Conservation (phyloP, 2,113 vertebrate genomes). For the Grantiella picta region DNA sequence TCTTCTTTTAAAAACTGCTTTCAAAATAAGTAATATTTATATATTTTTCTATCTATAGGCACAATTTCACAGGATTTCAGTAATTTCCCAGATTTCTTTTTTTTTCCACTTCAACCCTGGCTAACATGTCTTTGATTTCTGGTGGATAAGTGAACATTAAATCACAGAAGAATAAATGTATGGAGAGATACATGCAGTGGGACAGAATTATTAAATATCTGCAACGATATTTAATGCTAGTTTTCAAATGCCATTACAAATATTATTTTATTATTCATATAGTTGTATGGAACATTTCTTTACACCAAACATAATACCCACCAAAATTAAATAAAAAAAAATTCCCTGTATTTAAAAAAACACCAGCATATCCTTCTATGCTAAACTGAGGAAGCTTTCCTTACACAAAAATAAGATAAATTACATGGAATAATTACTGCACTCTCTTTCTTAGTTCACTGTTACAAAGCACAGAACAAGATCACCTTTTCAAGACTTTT, state of each 20-base stretch:
- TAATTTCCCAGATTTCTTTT: not conserved
- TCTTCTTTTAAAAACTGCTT: not conserved
- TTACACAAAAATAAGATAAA: not conserved
- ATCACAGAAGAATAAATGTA: not conserved
- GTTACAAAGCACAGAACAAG: not conserved
- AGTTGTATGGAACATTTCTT: not conserved
- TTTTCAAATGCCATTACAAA: not conserved
- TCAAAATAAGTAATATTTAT: not conserved
- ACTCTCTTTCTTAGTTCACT: not conserved
- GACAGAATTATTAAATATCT: not conserved
- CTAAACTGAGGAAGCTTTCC: not conserved
- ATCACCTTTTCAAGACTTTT: not conserved
- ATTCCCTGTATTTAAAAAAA: not conserved
- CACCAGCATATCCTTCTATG: not conserved
- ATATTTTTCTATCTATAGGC: not conserved
- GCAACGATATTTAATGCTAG: not conserved
- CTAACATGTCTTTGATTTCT: not conserved
- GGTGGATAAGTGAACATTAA: not conserved
- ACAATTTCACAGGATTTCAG: not conserved
- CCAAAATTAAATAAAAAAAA: not conserved
- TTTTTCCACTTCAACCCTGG: not conserved
- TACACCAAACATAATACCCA: not conserved
- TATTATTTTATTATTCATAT: not conserved
- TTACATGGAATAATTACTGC: not conserved
- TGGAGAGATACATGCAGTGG: not conserved